These are phyloP conservation scores for Bos javanicus DNA, from an alignment of 2,113 vertebrate species.

Conservation along the genomic window DNA sequence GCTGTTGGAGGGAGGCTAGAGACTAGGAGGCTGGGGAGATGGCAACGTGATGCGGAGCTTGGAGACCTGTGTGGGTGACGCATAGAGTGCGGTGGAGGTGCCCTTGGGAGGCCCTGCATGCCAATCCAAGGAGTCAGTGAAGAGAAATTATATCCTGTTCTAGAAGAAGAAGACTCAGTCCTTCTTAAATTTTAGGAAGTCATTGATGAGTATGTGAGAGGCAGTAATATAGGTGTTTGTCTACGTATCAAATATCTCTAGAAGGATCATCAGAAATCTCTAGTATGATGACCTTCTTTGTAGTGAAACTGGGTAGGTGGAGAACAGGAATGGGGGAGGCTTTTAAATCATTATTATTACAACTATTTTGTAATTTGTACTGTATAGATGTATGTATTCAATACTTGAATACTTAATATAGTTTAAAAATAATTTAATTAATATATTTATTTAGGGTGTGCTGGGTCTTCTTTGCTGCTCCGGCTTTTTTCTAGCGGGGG, in stretches of 20 bases:
- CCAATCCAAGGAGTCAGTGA: not conserved
- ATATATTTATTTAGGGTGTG: not conserved
- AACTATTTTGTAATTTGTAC: not conserved
- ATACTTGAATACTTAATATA: not conserved
- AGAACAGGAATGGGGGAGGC: not conserved
- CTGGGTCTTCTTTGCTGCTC: not conserved
- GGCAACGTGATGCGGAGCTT: fast-evolving
- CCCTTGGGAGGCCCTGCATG: not conserved
- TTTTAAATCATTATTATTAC: not conserved
- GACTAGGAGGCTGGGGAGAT: not conserved
- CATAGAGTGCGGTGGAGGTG: not conserved
- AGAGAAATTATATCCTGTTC: not conserved
- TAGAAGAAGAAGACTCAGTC: not conserved
- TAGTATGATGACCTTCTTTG: not conserved
- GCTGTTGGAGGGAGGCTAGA: not conserved
- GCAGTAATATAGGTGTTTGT: not conserved
- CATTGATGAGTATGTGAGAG: not conserved
- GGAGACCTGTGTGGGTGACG: not conserved
- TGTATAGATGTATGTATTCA: not conserved
- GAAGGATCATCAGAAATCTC: not conserved
- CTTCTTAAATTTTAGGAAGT: not conserved
- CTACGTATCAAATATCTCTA: not conserved
- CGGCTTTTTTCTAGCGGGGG: not conserved
- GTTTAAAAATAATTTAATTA: not conserved
- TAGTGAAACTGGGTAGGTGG: not conserved